Evolutionary conservation across 2,113 vertebrate species (phyloP), one percentile per base, ranked within the genome.

Genomic region (Xyrauchen texanus): DNA sequence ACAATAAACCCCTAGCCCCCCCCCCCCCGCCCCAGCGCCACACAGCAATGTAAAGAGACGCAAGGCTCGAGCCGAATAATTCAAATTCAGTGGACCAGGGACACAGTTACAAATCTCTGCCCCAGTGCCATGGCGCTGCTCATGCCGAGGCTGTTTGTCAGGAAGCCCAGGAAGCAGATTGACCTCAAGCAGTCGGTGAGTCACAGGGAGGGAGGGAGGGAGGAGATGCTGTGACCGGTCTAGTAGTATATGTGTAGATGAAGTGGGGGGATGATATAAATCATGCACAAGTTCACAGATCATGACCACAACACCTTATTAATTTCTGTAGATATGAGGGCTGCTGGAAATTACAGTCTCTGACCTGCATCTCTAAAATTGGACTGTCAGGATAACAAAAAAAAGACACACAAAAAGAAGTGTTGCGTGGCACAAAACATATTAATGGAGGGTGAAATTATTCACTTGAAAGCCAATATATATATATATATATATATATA

Each of bases 91-190:
- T 95, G 95, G 95, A 96, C 93, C 96, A 95, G 94, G 93, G 94
- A 96, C 96, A 92, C 85, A 90, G 95, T 96, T 94, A 98, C 96
- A 99, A 98, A 96, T 98, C 95, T 97, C 94, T 94, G 94, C 94
- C 93, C 94, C 92, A 89, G 89, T 88, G 90, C 94, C 94, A 95
- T 91, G 16, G 92, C 95, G 94, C 21, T 3, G 21, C 94, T 93
- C 88, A 88, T 92, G 91, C 90, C 15, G 60, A 65, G 55, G 94
- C 95, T 94, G 94, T 96, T 95, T 96, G 95, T 98, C 95, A 97
- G 93, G 90, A 44, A 90, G 91, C 84, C 90, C 92, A 93, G 21
- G 21, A 34, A 34, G 91, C 90, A 91, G 91, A 91, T 68, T 95
- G 94, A 96, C 94, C 95, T 95, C 93, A 92, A 92, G 93, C 93